These are phyloP conservation scores for Tenthredo livida DNA, from an alignment of 2,888 invertebrate species.

Conservation along the genomic window DNA sequence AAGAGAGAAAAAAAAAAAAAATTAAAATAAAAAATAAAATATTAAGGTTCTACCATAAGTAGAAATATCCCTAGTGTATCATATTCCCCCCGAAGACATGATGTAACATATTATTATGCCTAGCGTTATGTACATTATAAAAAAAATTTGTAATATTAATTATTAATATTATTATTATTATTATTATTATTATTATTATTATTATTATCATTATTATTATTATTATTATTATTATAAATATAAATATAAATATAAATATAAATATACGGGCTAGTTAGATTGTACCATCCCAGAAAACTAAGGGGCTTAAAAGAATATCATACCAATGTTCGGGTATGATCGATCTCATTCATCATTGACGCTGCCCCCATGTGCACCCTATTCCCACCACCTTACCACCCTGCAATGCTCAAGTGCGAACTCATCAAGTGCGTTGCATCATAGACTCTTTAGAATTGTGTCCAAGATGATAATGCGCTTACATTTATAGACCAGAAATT, in stretches of 20 bases:
- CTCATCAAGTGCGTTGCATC: conserved; percentile 57
- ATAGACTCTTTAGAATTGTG: conserved; percentile 72
- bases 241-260: conserved; percentile 63
- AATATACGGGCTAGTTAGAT: conserved; percentile 72
- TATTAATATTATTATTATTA: conserved; percentile 66
- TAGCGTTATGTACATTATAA: conserved; percentile 72
- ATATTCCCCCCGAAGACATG: conserved; percentile 72
- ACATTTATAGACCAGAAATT: conserved; percentile 72
- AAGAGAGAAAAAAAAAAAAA: conserved; percentile 51
- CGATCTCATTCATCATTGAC: conserved; percentile 77
- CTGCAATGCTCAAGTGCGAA: conserved; percentile 58
- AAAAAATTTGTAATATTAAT: conserved; percentile 71
- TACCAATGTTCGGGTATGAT: conserved; percentile 69
- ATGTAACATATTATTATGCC: conserved; percentile 74
- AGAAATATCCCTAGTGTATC: conserved; percentile 74
- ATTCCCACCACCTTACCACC: conserved; percentile 28
- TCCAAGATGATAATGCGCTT: conserved; percentile 75
- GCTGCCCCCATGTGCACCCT: conserved; percentile 61
- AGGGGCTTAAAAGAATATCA: conserved; percentile 67
- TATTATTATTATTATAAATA: conserved; percentile 65
- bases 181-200: conserved; percentile 65
- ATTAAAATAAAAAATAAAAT: conserved; percentile 54
- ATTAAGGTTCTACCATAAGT: conserved; percentile 70
- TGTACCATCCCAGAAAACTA: conserved; percentile 67
- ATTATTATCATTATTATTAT: conserved; percentile 63